Conservation (phyloP, 2,113 vertebrate genomes). For the Oryzias javanicus region DNA sequence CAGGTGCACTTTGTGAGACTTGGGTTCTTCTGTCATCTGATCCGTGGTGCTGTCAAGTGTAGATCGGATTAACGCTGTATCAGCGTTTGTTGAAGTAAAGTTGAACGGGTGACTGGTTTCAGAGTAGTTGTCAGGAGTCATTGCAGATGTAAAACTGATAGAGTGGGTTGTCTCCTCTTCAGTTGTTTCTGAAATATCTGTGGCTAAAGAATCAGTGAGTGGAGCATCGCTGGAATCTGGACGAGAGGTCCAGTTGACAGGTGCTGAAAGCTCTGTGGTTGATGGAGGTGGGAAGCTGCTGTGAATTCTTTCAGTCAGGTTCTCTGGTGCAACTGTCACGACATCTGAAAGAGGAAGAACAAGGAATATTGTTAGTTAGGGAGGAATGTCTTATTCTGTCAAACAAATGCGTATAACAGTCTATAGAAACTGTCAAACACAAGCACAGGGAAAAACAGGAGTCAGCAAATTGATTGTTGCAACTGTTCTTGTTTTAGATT, state of each 20-base stretch:
- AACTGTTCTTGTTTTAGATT: too few species aligned
- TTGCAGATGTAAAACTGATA: conserved; percentile 1
- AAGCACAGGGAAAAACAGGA: too few species aligned
- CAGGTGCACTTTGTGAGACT: neutral
- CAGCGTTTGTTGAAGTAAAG: neutral
- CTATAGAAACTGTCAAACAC: too few species aligned
- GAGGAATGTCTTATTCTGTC: too few species aligned
- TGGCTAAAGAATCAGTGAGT: neutral
- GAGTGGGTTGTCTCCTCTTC: neutral
- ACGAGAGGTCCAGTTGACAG: neutral
- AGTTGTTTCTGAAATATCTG: neutral
- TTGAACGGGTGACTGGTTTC: neutral
- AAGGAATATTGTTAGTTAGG: neutral
- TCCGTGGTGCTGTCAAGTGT: neutral
- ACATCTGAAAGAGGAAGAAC: conserved; percentile 20
- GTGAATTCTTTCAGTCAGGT: neutral
- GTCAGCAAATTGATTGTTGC: too few species aligned
- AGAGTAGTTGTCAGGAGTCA: conserved; percentile 10
- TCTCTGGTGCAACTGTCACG: neutral
- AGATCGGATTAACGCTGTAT: neutral
- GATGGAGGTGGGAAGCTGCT: neutral
- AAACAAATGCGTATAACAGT: too few species aligned
- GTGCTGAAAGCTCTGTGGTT: neutral
- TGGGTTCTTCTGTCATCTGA: neutral
- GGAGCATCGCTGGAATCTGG: neutral